phyloP scores from a whole-genome alignment of 2,888 invertebrate species.

The Patella pellucida region DNA sequence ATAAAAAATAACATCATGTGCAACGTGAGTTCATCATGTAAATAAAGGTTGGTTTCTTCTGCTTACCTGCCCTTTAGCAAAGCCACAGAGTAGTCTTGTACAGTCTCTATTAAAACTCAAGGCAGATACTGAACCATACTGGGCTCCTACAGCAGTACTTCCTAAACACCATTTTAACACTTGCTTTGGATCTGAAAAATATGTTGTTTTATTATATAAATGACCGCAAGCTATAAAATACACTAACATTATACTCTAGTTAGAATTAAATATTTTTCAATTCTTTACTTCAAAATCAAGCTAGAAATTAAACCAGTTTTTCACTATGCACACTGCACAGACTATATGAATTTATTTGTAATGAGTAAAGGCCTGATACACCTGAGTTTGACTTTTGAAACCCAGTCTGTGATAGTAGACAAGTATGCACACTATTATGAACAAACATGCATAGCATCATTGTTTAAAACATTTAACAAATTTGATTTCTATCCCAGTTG shows the following conservation, averaged over 20 bases:
- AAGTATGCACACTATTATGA: background rate
- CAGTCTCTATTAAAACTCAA: slow-evolving; percentile 90
- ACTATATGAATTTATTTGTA: too few relatives aligned
- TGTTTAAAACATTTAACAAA: background rate
- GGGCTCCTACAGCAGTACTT: slow-evolving; percentile 79
- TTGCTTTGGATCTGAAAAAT: slow-evolving; percentile 76
- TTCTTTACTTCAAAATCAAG: too few relatives aligned
- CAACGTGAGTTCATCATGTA: background rate
- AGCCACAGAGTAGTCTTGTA: slow-evolving; percentile 85
- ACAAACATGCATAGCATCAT: background rate
- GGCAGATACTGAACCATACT: slow-evolving; percentile 76
- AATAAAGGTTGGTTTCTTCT: slow-evolving; percentile 1
- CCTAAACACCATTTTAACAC: slow-evolving; percentile 90
- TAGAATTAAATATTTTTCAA: too few relatives aligned
- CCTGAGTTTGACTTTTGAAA: too few relatives aligned
- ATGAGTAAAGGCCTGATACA: too few relatives aligned
- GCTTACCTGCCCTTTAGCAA: slow-evolving; percentile 79
- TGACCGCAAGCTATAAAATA: too few relatives aligned
- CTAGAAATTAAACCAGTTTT: too few relatives aligned
- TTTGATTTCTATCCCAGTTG: background rate
- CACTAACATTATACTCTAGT: too few relatives aligned
- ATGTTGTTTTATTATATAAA: background rate
- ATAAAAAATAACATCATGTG: background rate
- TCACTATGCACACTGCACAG: too few relatives aligned
- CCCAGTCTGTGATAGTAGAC: too few relatives aligned